phyloP scores from a whole-genome alignment of 2,797 vertebrate genomes.

The Polyboroides typus region DNA sequence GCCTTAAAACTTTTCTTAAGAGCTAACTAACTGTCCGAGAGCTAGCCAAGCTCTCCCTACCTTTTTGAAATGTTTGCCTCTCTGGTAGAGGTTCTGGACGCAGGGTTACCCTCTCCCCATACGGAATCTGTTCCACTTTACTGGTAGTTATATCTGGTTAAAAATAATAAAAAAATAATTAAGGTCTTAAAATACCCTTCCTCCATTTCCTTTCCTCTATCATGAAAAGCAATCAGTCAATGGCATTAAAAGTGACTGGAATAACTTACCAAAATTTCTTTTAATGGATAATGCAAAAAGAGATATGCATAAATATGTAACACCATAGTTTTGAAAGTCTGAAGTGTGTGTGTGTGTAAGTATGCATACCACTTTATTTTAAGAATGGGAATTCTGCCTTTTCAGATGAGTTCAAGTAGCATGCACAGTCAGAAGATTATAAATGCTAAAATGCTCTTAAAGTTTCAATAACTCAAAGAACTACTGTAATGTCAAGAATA shows the following conservation, averaged over 20 bases:
- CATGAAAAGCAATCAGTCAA: not conserved
- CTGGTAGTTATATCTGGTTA: conserved; percentile 82
- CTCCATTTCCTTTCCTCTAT: not conserved
- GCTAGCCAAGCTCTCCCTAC: conserved; percentile 63
- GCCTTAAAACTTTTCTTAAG: not conserved
- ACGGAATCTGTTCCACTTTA: conserved; percentile 93
- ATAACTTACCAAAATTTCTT: not conserved
- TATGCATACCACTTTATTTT: not conserved
- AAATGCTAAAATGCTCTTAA: not conserved
- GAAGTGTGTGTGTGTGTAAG: not conserved
- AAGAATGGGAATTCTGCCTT: not conserved
- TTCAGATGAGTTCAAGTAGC: not conserved
- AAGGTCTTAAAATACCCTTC: not conserved
- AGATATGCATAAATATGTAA: not conserved
- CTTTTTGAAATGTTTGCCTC: conserved; percentile 91
- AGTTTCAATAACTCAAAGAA: not conserved
- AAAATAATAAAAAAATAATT: conserved; percentile 28
- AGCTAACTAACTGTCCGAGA: not conserved
- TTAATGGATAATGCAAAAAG: not conserved
- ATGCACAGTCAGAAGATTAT: not conserved
- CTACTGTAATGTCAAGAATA: not conserved
- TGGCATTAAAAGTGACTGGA: not conserved
- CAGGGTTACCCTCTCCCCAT: conserved; percentile 93
- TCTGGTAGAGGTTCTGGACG: conserved; percentile 87
- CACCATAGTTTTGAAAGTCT: not conserved